phyloP scores from a whole-genome alignment of 2,797 vertebrate species.

The Coilia nasus region DNA sequence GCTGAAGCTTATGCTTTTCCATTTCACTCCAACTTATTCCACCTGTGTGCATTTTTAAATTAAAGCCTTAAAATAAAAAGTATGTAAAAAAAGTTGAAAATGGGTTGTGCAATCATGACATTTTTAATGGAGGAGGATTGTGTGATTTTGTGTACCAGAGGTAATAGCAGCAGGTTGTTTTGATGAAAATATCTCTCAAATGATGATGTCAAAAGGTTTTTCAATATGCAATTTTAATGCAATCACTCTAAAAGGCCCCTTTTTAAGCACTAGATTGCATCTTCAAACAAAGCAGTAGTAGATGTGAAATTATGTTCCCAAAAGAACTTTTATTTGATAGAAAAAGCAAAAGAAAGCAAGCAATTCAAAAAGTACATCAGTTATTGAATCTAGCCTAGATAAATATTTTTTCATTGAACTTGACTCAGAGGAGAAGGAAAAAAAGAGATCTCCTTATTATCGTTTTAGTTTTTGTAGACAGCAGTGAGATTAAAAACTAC shows the following conservation, averaged over 20 bases:
- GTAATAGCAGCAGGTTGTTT: slow-evolving; percentile 10
- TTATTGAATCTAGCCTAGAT: background rate
- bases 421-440: no score
- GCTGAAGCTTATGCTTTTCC: background rate
- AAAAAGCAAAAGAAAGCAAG: background rate
- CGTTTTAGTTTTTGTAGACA: no score
- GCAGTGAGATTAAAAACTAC: no score
- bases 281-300: background rate
- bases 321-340: background rate
- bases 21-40: background rate
- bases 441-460: no score
- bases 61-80: background rate
- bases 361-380: background rate
- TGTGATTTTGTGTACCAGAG: slow-evolving; percentile 7
- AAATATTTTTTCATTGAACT: background rate
- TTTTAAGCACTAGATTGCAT: background rate
- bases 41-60: slow-evolving; percentile 1
- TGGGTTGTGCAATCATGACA: background rate
- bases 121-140: background rate
- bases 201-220: slow-evolving; percentile 16
- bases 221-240: slow-evolving; percentile 22
- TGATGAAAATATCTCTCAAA: background rate
- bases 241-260: background rate
- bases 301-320: background rate
- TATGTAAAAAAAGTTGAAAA: background rate